Conservation (phyloP, 2,797 vertebrate genomes). For the Hapalemur alaotrensis region DNA sequence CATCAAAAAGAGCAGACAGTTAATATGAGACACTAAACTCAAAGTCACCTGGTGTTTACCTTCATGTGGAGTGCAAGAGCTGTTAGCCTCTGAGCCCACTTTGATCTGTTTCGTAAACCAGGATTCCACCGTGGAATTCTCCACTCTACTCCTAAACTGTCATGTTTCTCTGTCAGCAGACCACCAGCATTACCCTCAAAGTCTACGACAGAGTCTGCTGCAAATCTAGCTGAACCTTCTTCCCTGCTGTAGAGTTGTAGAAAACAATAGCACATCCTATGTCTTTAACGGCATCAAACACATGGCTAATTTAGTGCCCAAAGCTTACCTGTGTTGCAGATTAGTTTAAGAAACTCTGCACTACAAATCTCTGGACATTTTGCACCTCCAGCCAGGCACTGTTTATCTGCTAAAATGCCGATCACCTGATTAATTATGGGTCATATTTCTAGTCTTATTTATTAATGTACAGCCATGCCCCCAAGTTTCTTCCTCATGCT, state of each 20-base stretch:
- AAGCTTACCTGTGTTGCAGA: not conserved
- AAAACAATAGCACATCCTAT: not conserved
- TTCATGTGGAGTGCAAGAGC: not conserved
- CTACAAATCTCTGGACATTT: not conserved
- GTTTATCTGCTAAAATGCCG: conserved; percentile 14
- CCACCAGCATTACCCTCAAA: not conserved
- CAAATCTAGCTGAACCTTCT: not conserved
- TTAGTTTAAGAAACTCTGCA: not conserved
- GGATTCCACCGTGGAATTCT: not conserved
- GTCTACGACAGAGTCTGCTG: not conserved
- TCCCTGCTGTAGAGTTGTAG: not conserved
- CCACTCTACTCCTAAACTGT: not conserved
- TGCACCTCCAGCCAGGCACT: not conserved
- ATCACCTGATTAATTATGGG: not conserved
- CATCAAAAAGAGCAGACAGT: not conserved
- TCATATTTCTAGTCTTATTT: not conserved
- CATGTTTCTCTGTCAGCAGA: not conserved
- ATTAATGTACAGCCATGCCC: not conserved
- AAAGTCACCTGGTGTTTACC: not conserved
- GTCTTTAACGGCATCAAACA: not conserved
- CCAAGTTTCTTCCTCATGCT: not conserved
- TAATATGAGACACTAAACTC: not conserved
- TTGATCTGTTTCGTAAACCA: not conserved
- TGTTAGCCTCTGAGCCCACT: not conserved
- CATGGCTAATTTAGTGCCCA: not conserved